Base-by-base conservation (phyloP, 2,797 vertebrate genomes). In the Sebastes paucispinis region DNA sequence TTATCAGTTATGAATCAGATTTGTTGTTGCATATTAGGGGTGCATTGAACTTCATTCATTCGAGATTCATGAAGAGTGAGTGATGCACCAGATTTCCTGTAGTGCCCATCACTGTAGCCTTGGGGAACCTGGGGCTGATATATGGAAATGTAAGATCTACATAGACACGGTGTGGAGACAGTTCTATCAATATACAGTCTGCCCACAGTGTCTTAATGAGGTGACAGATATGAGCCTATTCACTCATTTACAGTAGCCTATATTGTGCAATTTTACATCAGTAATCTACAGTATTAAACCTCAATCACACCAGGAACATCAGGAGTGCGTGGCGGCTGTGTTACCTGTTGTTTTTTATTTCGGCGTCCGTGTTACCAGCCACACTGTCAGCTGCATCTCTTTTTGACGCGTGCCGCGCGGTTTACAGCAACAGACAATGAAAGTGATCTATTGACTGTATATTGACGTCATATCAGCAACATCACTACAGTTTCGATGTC, bases 101-200 rank as follows among this genome's bases (percentile, higher is more conserved):
- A 43, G 72, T 59, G 60, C 31, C 52, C 50, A 27, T 69, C 59
- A 16, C 31, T 31, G 58, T 32, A 4, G 58, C 67, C 52, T 7
- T 7, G 3, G 55, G 66, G n/a, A 58, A 32, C 18, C 20, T 13
- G 18, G 76, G 32, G 20, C 36, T 73, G 58, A 69, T 68, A 69
- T 63, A 24, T 31, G 24, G 71, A 50, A 63, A 58, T 70, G 58
- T 31, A 16, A 25, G 71, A 72, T 67, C 27, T 66, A 2, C 34
- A 67, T 24, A n/a, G 50, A 52, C 29, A 20, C 18, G 4, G 59
- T 73, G 31, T 64, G 64, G 75, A 72, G 76, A 73, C 69, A 67
- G n/a, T 81, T 74, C 69, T 39, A 66, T 73, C 60, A 77, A 65
- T 65, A 52, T 69, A 54, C 29, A 57, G 29, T 54, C 39, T 65